Conservation (phyloP, 2,888 invertebrate species). For the Mechanitis mazaeus region DNA sequence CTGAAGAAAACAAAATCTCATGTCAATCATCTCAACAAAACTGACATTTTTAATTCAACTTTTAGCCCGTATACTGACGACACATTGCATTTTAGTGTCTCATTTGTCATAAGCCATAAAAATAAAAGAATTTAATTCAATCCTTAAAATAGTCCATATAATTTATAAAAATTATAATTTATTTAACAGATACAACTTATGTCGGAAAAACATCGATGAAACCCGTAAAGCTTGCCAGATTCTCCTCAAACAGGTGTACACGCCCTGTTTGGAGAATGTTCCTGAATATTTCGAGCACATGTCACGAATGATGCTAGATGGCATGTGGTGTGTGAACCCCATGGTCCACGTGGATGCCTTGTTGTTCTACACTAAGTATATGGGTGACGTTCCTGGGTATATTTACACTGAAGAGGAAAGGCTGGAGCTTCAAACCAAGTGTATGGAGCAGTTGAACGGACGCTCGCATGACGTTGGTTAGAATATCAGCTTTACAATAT, state of each 20-base stretch:
- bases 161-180: background rate
- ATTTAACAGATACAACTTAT: conserved; percentile 80
- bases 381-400: conserved; percentile 77
- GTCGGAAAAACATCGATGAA: conserved; percentile 78
- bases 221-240: conserved; percentile 78
- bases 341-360: conserved; percentile 72
- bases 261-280: conserved; percentile 77
- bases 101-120: no score
- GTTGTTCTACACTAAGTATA: conserved; percentile 71
- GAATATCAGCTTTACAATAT: conserved; percentile 1
- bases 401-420: conserved; percentile 62
- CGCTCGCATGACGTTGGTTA: conserved; percentile 50
- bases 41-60: no score
- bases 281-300: conserved; percentile 80
- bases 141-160: background rate
- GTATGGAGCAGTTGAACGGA: conserved; percentile 46
- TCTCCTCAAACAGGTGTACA: conserved; percentile 77
- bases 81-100: no score
- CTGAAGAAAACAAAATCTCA: no score
- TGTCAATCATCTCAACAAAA: no score
- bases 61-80: no score
- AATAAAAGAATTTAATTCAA: no score
- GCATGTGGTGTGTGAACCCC: conserved; percentile 82
- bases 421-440: conserved; percentile 40
- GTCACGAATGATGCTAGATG: conserved; percentile 79